phyloP scores from a whole-genome alignment of 2,888 invertebrate genomes.

The Drosophila pseudotalamancana region DNA sequence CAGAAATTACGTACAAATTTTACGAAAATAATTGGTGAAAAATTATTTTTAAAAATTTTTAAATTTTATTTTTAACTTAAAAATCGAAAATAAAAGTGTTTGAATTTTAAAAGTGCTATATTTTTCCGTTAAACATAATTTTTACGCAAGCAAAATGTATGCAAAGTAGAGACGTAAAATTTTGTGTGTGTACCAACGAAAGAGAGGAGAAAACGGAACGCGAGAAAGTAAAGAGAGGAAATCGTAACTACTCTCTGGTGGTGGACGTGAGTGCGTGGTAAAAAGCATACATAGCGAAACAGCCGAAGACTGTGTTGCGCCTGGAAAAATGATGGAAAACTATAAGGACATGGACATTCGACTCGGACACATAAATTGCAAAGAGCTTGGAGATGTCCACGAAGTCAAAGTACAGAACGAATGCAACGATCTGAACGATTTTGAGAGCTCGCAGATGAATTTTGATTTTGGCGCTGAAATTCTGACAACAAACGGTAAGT shows the following conservation, averaged over 20 bases:
- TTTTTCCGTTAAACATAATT: slow-evolving; percentile 51
- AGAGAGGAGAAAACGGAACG: slow-evolving; percentile 70
- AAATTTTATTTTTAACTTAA: slow-evolving; percentile 20
- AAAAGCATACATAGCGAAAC: slow-evolving; percentile 52
- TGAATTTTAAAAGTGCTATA: slow-evolving; percentile 37
- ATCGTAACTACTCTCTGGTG: slow-evolving; percentile 35
- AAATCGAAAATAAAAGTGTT: slow-evolving; percentile 24
- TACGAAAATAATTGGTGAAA: slow-evolving; percentile 55
- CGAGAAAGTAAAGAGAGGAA: slow-evolving; percentile 65
- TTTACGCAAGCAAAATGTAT: slow-evolving; percentile 59
- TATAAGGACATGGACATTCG: slow-evolving; percentile 70
- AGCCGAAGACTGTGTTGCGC: slow-evolving; percentile 49
- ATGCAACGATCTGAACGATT: slow-evolving; percentile 33
- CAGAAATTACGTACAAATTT: slow-evolving; percentile 62
- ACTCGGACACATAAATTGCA: slow-evolving; percentile 61
- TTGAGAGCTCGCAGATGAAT: slow-evolving; percentile 44
- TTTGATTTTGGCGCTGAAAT: slow-evolving; percentile 83
- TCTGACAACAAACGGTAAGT: slow-evolving; percentile 60
- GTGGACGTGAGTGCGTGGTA: slow-evolving; percentile 36
- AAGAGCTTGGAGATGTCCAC: slow-evolving; percentile 58
- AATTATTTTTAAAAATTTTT: slow-evolving; percentile 31
- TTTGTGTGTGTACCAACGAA: slow-evolving; percentile 83
- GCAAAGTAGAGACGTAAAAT: slow-evolving; percentile 72
- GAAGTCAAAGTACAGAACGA: slow-evolving; percentile 41
- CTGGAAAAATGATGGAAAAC: slow-evolving; percentile 79